phyloP scores from a whole-genome alignment of 2,797 vertebrate genomes.

The Pogoniulus pusillus region DNA sequence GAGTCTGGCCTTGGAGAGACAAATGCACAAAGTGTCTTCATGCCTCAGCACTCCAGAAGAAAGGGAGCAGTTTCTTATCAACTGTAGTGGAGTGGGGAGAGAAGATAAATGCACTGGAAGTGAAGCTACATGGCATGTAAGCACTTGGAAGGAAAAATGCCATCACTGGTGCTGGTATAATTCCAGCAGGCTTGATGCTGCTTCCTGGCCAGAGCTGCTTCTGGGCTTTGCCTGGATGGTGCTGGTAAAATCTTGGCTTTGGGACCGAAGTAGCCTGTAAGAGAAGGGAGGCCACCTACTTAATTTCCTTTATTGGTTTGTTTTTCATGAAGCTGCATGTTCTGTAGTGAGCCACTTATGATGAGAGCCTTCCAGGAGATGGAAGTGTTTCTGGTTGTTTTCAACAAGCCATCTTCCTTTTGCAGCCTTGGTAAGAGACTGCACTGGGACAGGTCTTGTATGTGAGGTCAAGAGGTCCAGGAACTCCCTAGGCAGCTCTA shows the following conservation, averaged over 20 bases:
- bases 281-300: background rate
- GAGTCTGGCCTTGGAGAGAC: conserved; percentile 47
- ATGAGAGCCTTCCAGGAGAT: background rate
- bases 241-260: background rate
- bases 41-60: background rate
- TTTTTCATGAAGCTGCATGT: background rate
- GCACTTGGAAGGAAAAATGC: background rate
- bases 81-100: background rate
- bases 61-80: background rate
- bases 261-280: background rate
- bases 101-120: background rate
- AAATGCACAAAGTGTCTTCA: rapidly evolving
- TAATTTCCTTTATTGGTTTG: background rate
- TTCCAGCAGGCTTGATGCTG: background rate
- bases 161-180: background rate
- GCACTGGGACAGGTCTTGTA: background rate
- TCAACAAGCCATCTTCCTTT: background rate
- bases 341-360: background rate
- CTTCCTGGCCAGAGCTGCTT: background rate
- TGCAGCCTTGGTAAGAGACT: background rate
- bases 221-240: background rate
- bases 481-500: background rate
- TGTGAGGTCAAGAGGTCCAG: background rate
- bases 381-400: background rate
- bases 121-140: background rate